Percentiles rank a stretch among this genome's conserved stretches.
Conservation (phyloP, 2,888 invertebrate species). For the Odontothrips loti region DNA sequence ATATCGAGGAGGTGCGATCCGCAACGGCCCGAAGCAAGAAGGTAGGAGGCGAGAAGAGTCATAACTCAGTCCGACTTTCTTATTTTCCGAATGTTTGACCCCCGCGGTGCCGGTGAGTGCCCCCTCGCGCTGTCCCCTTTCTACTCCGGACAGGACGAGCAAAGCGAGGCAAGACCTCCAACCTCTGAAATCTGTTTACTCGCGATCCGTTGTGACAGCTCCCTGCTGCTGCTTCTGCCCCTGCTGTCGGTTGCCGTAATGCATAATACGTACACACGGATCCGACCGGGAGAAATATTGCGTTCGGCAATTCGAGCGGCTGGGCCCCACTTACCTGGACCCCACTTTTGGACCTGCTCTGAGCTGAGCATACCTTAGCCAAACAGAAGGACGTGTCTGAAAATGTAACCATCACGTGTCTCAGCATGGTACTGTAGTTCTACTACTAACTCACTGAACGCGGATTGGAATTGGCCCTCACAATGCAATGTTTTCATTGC, state of each 20-base stretch:
- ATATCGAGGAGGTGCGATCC: too few species aligned
- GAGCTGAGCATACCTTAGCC: not conserved
- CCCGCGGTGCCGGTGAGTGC: slow-evolving; percentile 1
- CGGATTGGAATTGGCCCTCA: too few species aligned
- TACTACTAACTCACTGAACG: too few species aligned
- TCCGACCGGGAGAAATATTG: not conserved
- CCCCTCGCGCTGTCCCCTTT: not conserved
- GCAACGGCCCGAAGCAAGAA: too few species aligned
- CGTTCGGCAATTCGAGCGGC: not conserved
- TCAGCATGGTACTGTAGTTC: too few species aligned
- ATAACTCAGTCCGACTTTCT: not conserved
- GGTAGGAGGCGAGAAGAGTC: not conserved
- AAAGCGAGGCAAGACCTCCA: not conserved
- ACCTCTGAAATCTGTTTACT: not conserved
- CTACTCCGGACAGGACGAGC: too few species aligned
- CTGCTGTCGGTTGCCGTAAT: not conserved
- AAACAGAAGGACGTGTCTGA: not conserved
- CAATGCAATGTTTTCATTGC: too few species aligned
- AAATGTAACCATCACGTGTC: too few species aligned
- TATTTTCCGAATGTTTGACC: not conserved
- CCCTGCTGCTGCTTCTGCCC: too few species aligned
- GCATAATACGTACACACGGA: too few species aligned
- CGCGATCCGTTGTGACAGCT: slow-evolving; percentile 17
- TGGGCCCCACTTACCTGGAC: not conserved
- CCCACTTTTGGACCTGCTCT: too few species aligned